Evolutionary conservation across 2,888 invertebrate species (phyloP), one percentile per base, ranked within the genome.

Genomic region (Lycophotia porphyrea): DNA sequence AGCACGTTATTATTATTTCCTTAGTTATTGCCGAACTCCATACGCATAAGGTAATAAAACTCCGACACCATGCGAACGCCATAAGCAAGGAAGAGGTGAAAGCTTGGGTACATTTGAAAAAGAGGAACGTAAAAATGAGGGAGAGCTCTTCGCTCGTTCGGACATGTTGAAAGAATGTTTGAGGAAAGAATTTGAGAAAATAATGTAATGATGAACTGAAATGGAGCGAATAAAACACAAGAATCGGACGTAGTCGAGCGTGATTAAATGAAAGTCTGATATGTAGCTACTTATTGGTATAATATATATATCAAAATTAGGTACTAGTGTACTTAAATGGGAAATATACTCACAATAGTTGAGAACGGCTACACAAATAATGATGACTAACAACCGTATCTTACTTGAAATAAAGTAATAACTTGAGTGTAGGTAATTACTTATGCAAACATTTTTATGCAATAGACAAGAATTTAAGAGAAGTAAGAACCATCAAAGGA

Each of bases 21-120:
- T 78, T 80, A 80, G 82, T 85, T 84, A 82, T 79, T 71, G 44
- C 80, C 36, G 18, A 83, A 79, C 78, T 77, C 80, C 80, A 72
- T 73, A 71, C 71, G 68, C 75, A 73, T 79, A 74, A 58, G 76
- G 81, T 73, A 82, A 80, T 87, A 87, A 87, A 86, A 84, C 36
- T 74, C 78, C 76, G 70, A 61, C 73, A 82, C 84, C 85, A 83
- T 86, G 76, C 78, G 76, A 68, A 76, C 75, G 73, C 81, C 74
- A 80, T 86, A 84, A 82, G 80, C 76, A 76, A 86, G 81, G 86
- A 81, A 78, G 75, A 86, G 80, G 75, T 83, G 80, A 87, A 82
- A 86, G 84, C 80, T 70, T 65, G n/a, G 71, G 63, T 64, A 81
- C 75, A 84, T 87, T 86, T 87, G 87, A 87, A 87, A 87, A 78